Base-by-base conservation (phyloP, 2,797 vertebrate species). In the Tenualosa ilisha region DNA sequence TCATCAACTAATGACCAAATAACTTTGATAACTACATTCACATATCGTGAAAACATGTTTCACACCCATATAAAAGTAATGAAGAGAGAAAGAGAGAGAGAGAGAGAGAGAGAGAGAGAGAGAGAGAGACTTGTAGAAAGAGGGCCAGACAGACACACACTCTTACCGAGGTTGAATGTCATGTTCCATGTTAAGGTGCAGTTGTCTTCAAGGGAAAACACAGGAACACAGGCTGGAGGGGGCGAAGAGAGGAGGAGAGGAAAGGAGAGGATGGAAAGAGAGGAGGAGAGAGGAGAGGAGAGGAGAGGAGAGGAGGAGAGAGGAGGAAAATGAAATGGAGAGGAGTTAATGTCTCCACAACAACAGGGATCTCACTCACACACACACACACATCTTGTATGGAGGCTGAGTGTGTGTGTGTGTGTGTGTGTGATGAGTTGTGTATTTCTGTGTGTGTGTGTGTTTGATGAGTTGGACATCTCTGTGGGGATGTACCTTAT, bases 161-260 rank as follows among this genome's bases (percentile, higher is more conserved):
- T 81, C 91, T 93, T 90, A 94, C 93, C 92, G 81, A 86, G 85
- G 84, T 91, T 83, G 90, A 84, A 82, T n/a, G 43, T 81, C 50
- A 50, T 20, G 63, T 86, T 91, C 84, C 40, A 13, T 86, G 91
- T 95, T 92, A 95, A 86, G 93, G 91, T 82, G 81, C 79, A 54
- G 91, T 92, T 43, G 91, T 94, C 92, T 95, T 96, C 93, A 96
- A 89, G 53, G 92, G 84, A 89, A 96, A 96, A 89, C 91, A 95
- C 91, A 96, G 89, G 92, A 96, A 96, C 85, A 96, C 95, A 8
- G 96, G 95, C 96, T 96, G 53, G 0, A 83, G 86, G 85, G 82
- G 87, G 83, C 65, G 79, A 12, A 7, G 13, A 43, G 22, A n/a
- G 24, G 40, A 26, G 24, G 6, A 83, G 43, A 40, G 22, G 8